phyloP scores from a whole-genome alignment of 2,888 invertebrate genomes.

The Pharmacophagus antenor region DNA sequence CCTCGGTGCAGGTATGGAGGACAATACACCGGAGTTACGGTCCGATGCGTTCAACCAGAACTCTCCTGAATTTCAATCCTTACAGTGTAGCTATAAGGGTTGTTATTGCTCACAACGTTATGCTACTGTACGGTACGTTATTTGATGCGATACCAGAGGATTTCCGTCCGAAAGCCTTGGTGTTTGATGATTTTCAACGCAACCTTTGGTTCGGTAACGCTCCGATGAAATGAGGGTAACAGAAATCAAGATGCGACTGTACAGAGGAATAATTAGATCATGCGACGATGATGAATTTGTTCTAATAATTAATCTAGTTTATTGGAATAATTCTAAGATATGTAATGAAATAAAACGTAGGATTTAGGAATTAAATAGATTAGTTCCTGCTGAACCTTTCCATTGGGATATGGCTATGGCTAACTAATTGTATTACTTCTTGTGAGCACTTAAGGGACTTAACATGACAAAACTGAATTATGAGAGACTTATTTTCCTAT shows the following conservation, averaged over 20 bases:
- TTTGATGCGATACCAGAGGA: slow-evolving; percentile 27
- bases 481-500: too few species aligned
- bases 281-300: too few species aligned
- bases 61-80: slow-evolving; percentile 1
- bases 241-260: slow-evolving; percentile 1
- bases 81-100: background rate
- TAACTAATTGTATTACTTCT: background rate
- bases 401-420: too few species aligned
- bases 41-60: slow-evolving; percentile 21
- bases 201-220: slow-evolving; percentile 7
- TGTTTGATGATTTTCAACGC: slow-evolving; percentile 26
- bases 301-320: too few species aligned
- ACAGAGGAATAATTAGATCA: too few species aligned
- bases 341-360: too few species aligned
- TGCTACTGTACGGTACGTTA: slow-evolving; percentile 10
- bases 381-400: too few species aligned
- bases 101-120: background rate
- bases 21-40: slow-evolving; percentile 32
- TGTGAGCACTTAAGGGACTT: background rate
- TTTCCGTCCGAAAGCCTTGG: slow-evolving; percentile 28
- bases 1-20: slow-evolving; percentile 18
- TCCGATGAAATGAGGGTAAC: slow-evolving; percentile 16
- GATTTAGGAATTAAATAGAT: too few species aligned
- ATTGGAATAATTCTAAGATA: too few species aligned
- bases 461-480: background rate